phyloP scores from a whole-genome alignment of 1,140 invertebrate genomes.

The Coenobita brevimanus region DNA sequence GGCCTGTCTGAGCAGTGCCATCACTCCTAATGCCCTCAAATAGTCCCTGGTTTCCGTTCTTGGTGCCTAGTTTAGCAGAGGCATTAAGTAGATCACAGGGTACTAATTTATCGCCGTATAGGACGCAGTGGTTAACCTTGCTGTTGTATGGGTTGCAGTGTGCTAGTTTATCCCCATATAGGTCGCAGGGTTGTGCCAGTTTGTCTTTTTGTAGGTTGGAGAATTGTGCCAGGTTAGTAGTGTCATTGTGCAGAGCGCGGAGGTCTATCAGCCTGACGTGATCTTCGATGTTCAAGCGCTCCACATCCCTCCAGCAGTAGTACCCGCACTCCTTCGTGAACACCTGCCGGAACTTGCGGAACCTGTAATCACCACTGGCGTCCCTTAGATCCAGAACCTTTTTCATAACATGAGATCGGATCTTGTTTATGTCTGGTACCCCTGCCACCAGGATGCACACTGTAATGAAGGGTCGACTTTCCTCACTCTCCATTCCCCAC shows the following conservation, averaged over 20 bases:
- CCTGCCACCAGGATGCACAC: constrained; percentile 34
- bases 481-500: constrained; percentile 51
- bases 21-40: too few species aligned
- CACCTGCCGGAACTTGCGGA: constrained; percentile 59
- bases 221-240: neutral
- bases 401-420: constrained; percentile 7
- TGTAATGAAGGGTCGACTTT: constrained; percentile 59
- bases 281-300: constrained; percentile 53
- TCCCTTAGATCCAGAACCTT: constrained; percentile 37
- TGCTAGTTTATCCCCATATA: too few species aligned
- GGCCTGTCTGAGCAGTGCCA: neutral
- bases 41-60: too few species aligned
- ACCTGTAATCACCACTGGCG: constrained; percentile 11
- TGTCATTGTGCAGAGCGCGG: neutral
- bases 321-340: constrained; percentile 56
- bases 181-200: too few species aligned
- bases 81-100: too few species aligned
- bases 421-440: constrained; percentile 24
- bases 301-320: constrained; percentile 51
- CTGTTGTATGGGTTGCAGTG: too few species aligned
- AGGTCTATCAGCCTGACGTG: constrained; percentile 40
- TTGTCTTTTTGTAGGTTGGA: too few species aligned
- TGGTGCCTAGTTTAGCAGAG: too few species aligned
- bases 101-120: too few species aligned
- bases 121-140: too few species aligned